Evolutionary conservation across 2,888 invertebrate species (phyloP), one percentile per base, ranked within the genome.

Genomic region (Campoplex capitator): DNA sequence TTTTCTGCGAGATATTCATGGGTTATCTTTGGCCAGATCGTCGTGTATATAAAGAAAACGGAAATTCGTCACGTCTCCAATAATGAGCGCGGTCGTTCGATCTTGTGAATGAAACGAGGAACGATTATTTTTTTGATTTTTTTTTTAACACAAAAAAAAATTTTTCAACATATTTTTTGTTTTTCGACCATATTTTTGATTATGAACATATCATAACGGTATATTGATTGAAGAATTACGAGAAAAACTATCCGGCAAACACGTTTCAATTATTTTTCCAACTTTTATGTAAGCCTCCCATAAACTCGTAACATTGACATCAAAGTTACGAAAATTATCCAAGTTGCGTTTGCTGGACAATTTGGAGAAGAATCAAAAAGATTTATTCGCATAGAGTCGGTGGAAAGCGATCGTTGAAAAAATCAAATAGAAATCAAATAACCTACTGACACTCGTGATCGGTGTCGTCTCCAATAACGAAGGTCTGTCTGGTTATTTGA

Each of bases 381-480:
- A 48, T 48, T 48, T 48, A 48, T 48, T 9, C 48, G 45, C 28
- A 9, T 58, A 68, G 23, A 38, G n/a, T 67, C 54, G 51, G 74
- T 67, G 87, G 84, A 87, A 85, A 85, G 42, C 71, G 82, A 78
- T 87, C 87, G 87, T 83, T 85, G 83, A 79, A 74, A 78, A 85
- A 85, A 87, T 87, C 82, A 87, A 87, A 87, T 70, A 70, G 8
- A 74, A 81, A 85, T 77, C 74, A 75, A 85, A 87, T 85, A 87
- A 87, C 58, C 76, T 71, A 79, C 77, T 74, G 79, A 71, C 79
- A 77, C 85, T 85, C 82, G 62, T 62, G 18, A 48, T 70, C 54
- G 62, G 23, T 35, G 48, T 58, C 70, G 70, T 38, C 65, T 56
- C 32, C 51, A 4, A 62, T 70, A n/a, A 16, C 13, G 13, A 48